Evolutionary conservation across 2,113 vertebrate species (phyloP), one percentile per base, ranked within the genome.

Genomic region (Platanista minor): DNA sequence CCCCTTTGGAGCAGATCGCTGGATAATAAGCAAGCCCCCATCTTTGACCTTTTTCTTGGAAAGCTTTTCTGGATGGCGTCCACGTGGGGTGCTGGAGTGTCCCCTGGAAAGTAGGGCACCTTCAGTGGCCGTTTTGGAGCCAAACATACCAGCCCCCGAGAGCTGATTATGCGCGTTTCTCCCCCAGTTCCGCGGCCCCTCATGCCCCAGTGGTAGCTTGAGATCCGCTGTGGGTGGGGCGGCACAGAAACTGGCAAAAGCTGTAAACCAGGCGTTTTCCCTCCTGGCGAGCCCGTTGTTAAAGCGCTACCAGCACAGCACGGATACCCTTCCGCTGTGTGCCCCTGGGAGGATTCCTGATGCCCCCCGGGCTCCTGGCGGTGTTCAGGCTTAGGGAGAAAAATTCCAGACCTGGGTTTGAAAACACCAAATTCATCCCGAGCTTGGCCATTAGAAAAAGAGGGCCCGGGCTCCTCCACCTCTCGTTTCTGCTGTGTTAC

Each of bases 91-190:
- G 7, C 9, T 46, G 8, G n/a, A n/a, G 21, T 3, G 8, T 27
- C 12, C 11, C 2, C 0, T 6, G 25, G 17, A 36, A 7, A 0
- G 64, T 6, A 17, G 57, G n/a, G 5, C 2, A 4, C 21, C 43
- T 5, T n/a, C 17, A 0, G 67, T 21, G 23, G 61, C 36, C 1
- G 1, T n/a, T 59, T 23, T 25, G 27, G 43, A 71, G n/a, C 23
- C 62, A 10, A 27, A 6, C 4, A 1, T 39, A 1, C 6, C 0
- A 5, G 43, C 15, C 86, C 4, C 21, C 27, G 2, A 8, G 36
- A 31, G 46, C 77, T 13, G 15, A 25, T 0, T 1, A 2, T 2
- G 6, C 54, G 9, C 1, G 0, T 31, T 21, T 80, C 33, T 57
- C 59, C 39, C n/a, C 33, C 2, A 5, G 33, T 13, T 15, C 21